A percentile compares a stretch with the other conserved stretches of the same genome.
These are phyloP conservation scores for Fregata magnificens DNA, from an alignment of 2,113 vertebrate genomes.

Conservation along the genomic window DNA sequence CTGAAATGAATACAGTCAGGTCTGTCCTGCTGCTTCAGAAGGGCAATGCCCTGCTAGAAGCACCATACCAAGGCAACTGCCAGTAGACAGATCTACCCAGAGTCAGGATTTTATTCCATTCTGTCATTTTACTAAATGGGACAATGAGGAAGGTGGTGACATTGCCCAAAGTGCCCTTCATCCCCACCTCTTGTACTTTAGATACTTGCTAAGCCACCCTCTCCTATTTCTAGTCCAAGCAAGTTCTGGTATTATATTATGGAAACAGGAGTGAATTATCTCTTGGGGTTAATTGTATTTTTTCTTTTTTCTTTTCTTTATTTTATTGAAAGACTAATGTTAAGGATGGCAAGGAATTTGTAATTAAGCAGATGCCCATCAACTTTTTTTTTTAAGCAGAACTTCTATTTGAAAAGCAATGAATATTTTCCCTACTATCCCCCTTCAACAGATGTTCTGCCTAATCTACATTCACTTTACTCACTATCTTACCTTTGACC, in stretches of 20 bases:
- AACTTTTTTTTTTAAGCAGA: constrained; percentile 43
- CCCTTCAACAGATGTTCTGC: constrained; percentile 74
- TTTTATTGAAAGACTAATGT: constrained; percentile 2
- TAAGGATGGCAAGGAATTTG: constrained; percentile 12
- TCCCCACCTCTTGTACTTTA: background rate
- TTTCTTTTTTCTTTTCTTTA: background rate
- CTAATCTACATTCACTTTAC: constrained; percentile 75
- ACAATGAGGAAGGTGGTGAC: background rate
- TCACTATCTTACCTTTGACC: constrained; percentile 75
- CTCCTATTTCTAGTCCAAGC: background rate
- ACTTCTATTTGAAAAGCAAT: constrained; percentile 46
- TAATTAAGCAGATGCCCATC: constrained; percentile 60
- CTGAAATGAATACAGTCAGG: background rate
- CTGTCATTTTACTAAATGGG: background rate
- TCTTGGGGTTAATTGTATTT: constrained; percentile 11
- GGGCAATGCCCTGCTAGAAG: background rate
- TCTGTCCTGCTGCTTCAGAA: background rate
- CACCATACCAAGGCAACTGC: background rate
- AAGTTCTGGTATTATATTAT: background rate
- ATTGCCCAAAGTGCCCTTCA: background rate
- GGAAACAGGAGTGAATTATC: background rate
- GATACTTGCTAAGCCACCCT: background rate
- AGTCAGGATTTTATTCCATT: background rate
- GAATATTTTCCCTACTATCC: constrained; percentile 59
- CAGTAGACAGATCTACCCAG: background rate